Conservation (phyloP, 2,113 vertebrate species). For the Cariama cristata region DNA sequence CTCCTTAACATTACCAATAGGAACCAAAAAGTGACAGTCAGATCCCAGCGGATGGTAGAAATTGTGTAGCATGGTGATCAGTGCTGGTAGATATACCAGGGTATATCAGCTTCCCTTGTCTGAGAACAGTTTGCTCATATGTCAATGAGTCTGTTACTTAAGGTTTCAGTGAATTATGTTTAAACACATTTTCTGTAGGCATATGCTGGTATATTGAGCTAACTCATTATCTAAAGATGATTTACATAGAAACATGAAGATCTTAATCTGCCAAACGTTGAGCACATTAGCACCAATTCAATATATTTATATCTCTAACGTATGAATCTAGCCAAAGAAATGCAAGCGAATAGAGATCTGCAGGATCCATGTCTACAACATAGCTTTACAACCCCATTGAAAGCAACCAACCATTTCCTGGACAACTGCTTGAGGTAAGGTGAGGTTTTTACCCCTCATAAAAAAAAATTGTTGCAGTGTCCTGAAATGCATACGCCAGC, state of each 20-base stretch:
- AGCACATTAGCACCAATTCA: slow-evolving; percentile 4
- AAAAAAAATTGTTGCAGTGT: background rate
- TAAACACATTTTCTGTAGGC: slow-evolving; percentile 60
- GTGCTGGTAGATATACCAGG: background rate
- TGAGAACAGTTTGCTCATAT: slow-evolving; percentile 18
- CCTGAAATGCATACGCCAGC: background rate
- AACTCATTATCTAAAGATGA: slow-evolving; percentile 41
- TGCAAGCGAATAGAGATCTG: background rate
- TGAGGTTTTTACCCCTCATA: accelerated
- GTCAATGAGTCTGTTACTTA: slow-evolving; percentile 25
- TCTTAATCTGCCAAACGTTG: slow-evolving; percentile 36
- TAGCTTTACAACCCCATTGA: background rate
- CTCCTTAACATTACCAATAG: background rate
- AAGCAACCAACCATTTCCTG: background rate
- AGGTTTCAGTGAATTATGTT: slow-evolving; percentile 13
- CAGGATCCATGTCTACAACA: background rate
- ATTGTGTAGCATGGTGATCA: background rate
- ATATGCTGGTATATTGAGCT: slow-evolving; percentile 43
- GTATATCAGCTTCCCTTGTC: background rate
- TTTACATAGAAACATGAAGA: slow-evolving; percentile 39
- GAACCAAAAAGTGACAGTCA: background rate
- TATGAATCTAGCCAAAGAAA: background rate
- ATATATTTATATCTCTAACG: slow-evolving; percentile 19
- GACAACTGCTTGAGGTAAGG: background rate
- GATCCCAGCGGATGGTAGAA: accelerated